Percentiles rank a stretch among this genome's conserved stretches.
Conservation (phyloP, 2,888 invertebrate genomes). For the Hydroisotoma schaefferi region DNA sequence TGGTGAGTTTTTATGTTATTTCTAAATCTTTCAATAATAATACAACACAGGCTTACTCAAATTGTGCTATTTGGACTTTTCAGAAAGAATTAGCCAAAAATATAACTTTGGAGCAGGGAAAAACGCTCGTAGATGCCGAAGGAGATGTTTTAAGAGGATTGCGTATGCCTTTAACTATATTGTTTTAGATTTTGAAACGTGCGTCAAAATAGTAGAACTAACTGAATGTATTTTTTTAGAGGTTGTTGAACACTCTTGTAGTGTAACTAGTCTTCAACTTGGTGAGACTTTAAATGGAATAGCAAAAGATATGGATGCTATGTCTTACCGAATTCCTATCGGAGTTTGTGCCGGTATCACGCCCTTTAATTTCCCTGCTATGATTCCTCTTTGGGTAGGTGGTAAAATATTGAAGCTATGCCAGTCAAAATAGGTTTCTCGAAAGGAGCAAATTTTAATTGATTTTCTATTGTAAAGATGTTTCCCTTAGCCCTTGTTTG, state of each 20-base stretch:
- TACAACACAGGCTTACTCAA: background rate
- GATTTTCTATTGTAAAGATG: constrained; percentile 54
- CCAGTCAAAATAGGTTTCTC: background rate
- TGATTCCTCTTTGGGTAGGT: constrained; percentile 92
- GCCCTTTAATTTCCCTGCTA: constrained; percentile 99
- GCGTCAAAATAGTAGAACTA: background rate
- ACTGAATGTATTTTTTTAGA: constrained; percentile 57
- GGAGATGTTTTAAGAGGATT: constrained; percentile 96
- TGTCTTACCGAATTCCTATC: constrained; percentile 84
- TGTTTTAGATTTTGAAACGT: background rate
- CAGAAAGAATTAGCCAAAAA: constrained; percentile 79
- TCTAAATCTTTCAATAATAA: background rate
- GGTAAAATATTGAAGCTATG: background rate
- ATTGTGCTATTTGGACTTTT: constrained; percentile 32
- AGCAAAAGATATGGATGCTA: constrained; percentile 95
- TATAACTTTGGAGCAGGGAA: constrained; percentile 95
- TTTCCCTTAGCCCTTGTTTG: constrained; percentile 68
- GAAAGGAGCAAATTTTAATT: background rate
- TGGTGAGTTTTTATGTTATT: constrained; percentile 55
- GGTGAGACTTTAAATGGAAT: constrained; percentile 86
- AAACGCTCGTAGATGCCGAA: constrained; percentile 93
- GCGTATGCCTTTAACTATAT: constrained; percentile 65
- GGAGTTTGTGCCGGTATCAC: constrained; percentile 93
- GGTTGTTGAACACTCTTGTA: constrained; percentile 95
- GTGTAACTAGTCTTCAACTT: constrained; percentile 84